Percentiles rank a stretch among this genome's conserved stretches.
phyloP scores from a whole-genome alignment of 2,797 vertebrate species.

The Lagocephalus sceleratus region DNA sequence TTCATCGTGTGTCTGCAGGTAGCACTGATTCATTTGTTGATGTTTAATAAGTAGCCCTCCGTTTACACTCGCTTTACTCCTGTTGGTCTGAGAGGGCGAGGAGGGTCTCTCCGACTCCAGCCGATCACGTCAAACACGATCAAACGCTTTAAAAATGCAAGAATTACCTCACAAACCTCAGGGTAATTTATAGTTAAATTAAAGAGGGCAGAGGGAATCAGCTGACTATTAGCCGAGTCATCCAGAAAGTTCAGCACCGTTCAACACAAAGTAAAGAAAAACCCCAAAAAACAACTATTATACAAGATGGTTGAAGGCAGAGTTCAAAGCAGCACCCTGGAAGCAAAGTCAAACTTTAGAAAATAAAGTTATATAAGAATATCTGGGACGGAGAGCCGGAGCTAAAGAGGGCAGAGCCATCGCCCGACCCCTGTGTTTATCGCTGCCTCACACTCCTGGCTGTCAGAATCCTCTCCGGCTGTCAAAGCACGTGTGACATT shows the following conservation, averaged over 20 bases:
- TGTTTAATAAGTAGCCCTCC: too few relatives aligned
- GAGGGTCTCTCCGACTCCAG: too few relatives aligned
- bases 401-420: conserved; percentile 5
- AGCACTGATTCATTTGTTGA: too few relatives aligned
- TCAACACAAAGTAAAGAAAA: background rate
- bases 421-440: conserved; percentile 9
- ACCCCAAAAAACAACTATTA: conserved; percentile 7
- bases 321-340: background rate
- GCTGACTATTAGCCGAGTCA: background rate
- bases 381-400: background rate
- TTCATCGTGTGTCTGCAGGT: too few relatives aligned
- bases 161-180: too few relatives aligned
- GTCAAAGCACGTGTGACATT: background rate
- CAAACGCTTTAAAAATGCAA: too few relatives aligned
- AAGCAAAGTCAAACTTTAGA: background rate
- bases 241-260: background rate
- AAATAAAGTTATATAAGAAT: conserved; percentile 3
- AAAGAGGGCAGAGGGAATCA: too few relatives aligned
- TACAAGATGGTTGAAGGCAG: conserved; percentile 6
- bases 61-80: conserved; percentile 6
- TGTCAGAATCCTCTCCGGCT: background rate
- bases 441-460: conserved; percentile 2
- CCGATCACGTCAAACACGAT: too few relatives aligned
- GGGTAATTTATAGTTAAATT: too few relatives aligned
- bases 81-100: background rate